A percentile compares a stretch with the other conserved stretches of the same genome.
Evolutionary conservation across 1,140 invertebrate species (phyloP).

Genomic region (Drosophila virilis): DNA sequence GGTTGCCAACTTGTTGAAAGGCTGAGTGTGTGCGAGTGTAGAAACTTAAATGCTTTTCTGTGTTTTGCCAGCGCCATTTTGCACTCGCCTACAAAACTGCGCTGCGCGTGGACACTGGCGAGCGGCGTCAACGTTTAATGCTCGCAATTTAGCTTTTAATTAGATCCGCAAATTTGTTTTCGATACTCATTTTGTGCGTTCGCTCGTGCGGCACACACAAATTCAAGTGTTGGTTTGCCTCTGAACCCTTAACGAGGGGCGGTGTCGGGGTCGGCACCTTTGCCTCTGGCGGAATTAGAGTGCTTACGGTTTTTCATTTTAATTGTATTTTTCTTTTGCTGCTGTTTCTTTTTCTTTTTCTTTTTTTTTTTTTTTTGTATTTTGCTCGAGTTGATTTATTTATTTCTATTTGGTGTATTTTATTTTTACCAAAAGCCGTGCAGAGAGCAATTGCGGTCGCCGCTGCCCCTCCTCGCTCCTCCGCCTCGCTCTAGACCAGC

Average conservation of each 20-base stretch:
- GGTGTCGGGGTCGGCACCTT: neutral
- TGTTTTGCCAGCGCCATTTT: slow-evolving; percentile 49
- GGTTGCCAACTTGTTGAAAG: slow-evolving; percentile 79
- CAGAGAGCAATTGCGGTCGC: slow-evolving; percentile 67
- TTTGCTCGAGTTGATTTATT: slow-evolving; percentile 64
- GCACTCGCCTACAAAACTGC: slow-evolving; percentile 2
- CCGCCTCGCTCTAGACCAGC: slow-evolving; percentile 18
- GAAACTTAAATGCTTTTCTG: slow-evolving; percentile 75
- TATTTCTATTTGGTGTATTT: slow-evolving; percentile 77
- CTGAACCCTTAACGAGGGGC: no score
- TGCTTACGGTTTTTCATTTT: slow-evolving; percentile 72
- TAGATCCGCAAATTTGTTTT: slow-evolving; percentile 80
- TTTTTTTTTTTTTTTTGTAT: neutral
- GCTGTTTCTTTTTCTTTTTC: slow-evolving; percentile 8
- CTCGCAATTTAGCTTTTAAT: slow-evolving; percentile 79
- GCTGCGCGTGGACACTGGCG: slow-evolving; percentile 10
- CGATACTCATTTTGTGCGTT: slow-evolving; percentile 61
- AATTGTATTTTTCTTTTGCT: slow-evolving; percentile 56
- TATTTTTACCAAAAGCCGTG: slow-evolving; percentile 58
- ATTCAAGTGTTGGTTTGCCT: slow-evolving; percentile 11
- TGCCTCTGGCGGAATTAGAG: slow-evolving; percentile 47
- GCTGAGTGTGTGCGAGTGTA: slow-evolving; percentile 43
- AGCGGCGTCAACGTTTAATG: slow-evolving; percentile 48
- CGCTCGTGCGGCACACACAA: slow-evolving; percentile 46
- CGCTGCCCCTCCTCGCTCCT: slow-evolving; percentile 17